Evolutionary conservation across 2,113 vertebrate genomes (phyloP), one percentile per base, ranked within the genome.

Genomic region (Ochotona curzoniae): DNA sequence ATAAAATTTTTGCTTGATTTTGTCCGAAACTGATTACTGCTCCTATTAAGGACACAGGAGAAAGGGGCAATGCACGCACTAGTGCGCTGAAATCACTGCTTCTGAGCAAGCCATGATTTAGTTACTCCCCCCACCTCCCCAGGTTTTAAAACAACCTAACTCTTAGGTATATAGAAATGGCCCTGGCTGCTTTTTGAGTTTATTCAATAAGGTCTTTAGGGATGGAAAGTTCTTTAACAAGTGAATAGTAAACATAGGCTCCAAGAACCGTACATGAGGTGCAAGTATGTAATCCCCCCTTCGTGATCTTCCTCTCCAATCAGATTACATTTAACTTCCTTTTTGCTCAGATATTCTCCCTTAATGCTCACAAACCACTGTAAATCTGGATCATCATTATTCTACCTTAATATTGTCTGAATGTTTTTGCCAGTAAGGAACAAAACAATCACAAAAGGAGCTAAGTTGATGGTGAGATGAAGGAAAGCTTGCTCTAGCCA

Each of bases 71-170:
- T 25, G 75, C 51, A n/a, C 21, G 73, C 73, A 38, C 93, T 23
- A 89, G 47, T 4, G 61, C 67, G 67, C 28, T 82, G 60, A 28
- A 73, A 35, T 91, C 14, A 44, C 74, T 93, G 84, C 35, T 81
- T 89, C n/a, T 51, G 32, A 90, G 54, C 81, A 89, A 8, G 91
- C 74, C 79, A 61, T 93, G 66, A 81, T 57, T 80, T 71, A 89
- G 61, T 92, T 74, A 38, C 32, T 38, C 95, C 69, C 8, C 20
- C n/a, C 69, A 38, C 32, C 49, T 96, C 69, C 8, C 20, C n/a
- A n/a, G n/a, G 69, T 2, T 90, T 94, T 66, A 76, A 15, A 74
- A 92, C 66, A 83, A 84, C 18, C 89, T 64, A 80, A 86, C 35
- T 17, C 5, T 73, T 71, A 32, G 83, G 8, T 70, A 93, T 71